Evolutionary conservation across 2,888 invertebrate species (phyloP), one percentile per base, ranked within the genome.

Genomic region (Dichetophora obliterata): DNA sequence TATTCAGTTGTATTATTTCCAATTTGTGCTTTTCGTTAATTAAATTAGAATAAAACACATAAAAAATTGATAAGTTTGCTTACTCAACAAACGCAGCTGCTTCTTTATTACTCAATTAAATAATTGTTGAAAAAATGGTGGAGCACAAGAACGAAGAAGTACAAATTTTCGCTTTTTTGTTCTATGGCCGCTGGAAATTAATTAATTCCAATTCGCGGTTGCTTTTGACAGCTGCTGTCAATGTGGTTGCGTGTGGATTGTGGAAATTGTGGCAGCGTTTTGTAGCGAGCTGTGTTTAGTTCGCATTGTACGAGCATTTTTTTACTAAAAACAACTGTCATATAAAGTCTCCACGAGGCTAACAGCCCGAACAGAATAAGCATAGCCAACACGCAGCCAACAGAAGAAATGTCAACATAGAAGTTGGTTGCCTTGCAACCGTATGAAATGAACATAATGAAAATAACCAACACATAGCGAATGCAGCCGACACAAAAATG

Each of bases 41-140:
- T 50, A 9, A 66, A 66, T 43, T 66, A 37, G 48, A 24, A 50
- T n/a, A 24, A 2, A 66, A 19, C 11, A 50, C 16, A 27, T 14
- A 48, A 11, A 50, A 14, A 22, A 27, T 50, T 66, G 19, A 37
- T 24, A 19, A 31, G 27, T 65, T 19, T n/a, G 43, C 43, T 66
- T 43, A 22, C 8, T 14, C 11, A 3, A 27, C 14, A 48, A 66
- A 14, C 19, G 9, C 16, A 16, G 19, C 22, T 6, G 43, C 24
- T 68, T 68, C 50, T 24, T 68, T 68, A 22, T 68, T 34, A 19
- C 66, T 50, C 24, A 27, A 48, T 22, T n/a, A 50, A 68, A 22
- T 4, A 50, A 50, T 27, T 19, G 59, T 27, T n/a, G 22, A 68
- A 68, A 68, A 68, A 68, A 68, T 68, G 68, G 68, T 68, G 68